phyloP scores from a whole-genome alignment of 2,797 vertebrate genomes.

The Galagoides demidoff region DNA sequence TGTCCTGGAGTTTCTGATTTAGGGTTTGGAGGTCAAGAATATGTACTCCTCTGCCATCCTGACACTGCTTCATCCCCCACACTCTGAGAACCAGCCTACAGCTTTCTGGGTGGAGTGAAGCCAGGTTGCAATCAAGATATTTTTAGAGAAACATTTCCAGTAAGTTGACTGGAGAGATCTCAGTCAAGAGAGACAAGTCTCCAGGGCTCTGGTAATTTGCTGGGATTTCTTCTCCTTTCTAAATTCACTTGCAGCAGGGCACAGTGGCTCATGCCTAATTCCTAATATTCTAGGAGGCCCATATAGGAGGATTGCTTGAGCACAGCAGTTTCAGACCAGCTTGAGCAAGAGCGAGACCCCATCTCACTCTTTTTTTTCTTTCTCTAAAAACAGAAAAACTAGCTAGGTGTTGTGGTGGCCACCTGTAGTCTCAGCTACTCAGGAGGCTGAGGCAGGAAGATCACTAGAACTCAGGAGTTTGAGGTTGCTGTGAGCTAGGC shows the following conservation, averaged over 20 bases:
- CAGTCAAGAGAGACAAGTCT: fast-evolving
- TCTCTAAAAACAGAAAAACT: too few relatives aligned
- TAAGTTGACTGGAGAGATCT: background rate
- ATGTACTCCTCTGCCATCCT: background rate
- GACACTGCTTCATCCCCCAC: background rate
- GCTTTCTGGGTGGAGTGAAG: background rate
- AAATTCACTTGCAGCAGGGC: background rate
- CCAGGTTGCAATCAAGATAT: background rate
- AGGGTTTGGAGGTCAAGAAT: background rate
- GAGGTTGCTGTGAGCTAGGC: too few relatives aligned
- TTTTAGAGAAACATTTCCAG: background rate
- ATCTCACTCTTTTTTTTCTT: too few relatives aligned
- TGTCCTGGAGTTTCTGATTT: background rate
- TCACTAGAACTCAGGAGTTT: too few relatives aligned
- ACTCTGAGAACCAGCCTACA: background rate
- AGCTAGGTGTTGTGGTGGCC: too few relatives aligned
- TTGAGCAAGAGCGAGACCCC: too few relatives aligned
- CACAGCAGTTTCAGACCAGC: too few relatives aligned
- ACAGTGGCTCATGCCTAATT: too few relatives aligned
- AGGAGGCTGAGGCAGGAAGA: too few relatives aligned
- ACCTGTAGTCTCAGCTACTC: too few relatives aligned
- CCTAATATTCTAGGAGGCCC: too few relatives aligned
- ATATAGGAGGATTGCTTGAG: too few relatives aligned
- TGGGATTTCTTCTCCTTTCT: background rate
- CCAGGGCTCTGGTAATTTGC: background rate